Conservation (phyloP, 2,113 vertebrate species). For the Periophthalmus modestus region DNA sequence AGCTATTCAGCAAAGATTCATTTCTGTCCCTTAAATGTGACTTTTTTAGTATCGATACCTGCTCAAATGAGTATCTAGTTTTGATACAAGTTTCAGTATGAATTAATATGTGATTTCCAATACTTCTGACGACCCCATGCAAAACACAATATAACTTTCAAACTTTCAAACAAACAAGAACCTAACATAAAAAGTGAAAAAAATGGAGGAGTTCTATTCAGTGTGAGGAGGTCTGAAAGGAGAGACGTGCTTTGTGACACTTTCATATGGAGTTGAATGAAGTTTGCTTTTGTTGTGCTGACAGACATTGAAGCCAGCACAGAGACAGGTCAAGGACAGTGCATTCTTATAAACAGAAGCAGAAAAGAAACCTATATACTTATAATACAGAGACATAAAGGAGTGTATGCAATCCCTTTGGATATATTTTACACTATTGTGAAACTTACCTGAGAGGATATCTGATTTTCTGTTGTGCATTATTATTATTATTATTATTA, state of each 20-base stretch:
- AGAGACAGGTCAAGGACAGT: conserved; percentile 42
- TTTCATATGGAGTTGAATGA: conserved; percentile 23
- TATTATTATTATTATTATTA: too few species aligned
- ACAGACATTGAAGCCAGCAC: conserved; percentile 35
- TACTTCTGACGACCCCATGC: too few species aligned
- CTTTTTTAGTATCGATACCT: too few species aligned
- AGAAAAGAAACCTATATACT: neutral
- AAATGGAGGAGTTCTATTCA: conserved; percentile 6
- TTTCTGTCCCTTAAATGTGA: too few species aligned
- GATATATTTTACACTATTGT: neutral
- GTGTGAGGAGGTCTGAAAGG: conserved; percentile 32
- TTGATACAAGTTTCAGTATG: too few species aligned
- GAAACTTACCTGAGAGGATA: neutral
- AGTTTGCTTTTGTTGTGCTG: conserved; percentile 44
- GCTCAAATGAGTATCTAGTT: too few species aligned
- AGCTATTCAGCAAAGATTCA: too few species aligned
- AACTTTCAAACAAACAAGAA: conserved; percentile 24
- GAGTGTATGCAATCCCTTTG: neutral
- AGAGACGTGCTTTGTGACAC: conserved; percentile 22
- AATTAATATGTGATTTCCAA: too few species aligned
- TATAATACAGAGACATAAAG: neutral
- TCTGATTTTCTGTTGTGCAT: neutral
- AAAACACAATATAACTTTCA: conserved; percentile 9
- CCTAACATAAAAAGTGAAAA: conserved; percentile 18
- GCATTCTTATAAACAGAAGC: conserved; percentile 21